Percentiles rank a stretch among this genome's conserved stretches.
phyloP scores from a whole-genome alignment of 2,113 vertebrate genomes.

The Phocoena phocoena region DNA sequence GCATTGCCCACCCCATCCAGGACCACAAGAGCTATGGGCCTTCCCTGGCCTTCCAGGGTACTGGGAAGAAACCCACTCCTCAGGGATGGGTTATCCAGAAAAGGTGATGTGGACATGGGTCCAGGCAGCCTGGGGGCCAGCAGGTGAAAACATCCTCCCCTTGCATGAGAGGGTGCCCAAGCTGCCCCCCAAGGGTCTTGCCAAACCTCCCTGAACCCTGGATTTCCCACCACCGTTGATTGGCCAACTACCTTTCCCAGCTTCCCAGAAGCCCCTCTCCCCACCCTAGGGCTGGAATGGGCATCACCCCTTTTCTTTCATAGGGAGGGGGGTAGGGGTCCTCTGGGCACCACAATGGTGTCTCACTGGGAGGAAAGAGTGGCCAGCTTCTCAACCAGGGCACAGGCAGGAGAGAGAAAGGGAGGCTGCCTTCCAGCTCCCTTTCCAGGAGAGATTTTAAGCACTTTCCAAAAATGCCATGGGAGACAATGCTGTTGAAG shows the following conservation, averaged over 20 bases:
- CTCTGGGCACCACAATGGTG: constrained; percentile 46
- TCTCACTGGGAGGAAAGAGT: constrained; percentile 63
- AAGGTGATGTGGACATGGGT: background rate
- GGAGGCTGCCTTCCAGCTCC: constrained; percentile 65
- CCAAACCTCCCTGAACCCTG: background rate
- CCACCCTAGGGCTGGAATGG: background rate
- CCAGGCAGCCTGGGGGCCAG: background rate
- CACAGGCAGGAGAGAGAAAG: constrained; percentile 48
- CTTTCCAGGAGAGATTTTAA: constrained; percentile 75
- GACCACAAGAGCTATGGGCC: background rate
- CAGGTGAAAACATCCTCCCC: background rate
- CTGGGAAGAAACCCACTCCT: background rate
- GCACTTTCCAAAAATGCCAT: constrained; percentile 77
- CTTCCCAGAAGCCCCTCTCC: constrained; percentile 27
- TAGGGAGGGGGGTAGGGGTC: background rate
- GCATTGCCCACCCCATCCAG: background rate
- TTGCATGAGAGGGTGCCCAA: background rate
- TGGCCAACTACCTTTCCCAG: background rate
- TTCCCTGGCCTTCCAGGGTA: background rate
- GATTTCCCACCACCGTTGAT: background rate
- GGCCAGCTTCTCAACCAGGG: constrained; percentile 63
- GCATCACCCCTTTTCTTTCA: constrained; percentile 30
- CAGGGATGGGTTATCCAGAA: background rate
- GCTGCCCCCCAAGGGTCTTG: constrained; percentile 2
- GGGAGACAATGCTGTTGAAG: constrained; percentile 58